Conservation (phyloP, 2,797 vertebrate genomes). For the Siniperca undulata region DNA sequence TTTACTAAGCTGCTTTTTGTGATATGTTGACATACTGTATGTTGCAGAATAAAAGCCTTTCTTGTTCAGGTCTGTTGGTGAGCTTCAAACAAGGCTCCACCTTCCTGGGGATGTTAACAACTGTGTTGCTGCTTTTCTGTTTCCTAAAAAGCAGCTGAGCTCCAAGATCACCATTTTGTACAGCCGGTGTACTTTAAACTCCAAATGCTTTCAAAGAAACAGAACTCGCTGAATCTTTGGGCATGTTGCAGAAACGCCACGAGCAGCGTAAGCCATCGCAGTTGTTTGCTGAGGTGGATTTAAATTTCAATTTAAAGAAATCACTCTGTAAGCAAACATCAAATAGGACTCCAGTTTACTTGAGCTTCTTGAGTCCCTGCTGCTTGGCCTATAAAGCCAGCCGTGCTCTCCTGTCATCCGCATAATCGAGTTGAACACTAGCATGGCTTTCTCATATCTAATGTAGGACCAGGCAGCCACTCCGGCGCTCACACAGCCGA, state of each 20-base stretch:
- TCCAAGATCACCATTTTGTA: background rate
- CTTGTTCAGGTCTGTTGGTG: background rate
- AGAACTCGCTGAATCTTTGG: background rate
- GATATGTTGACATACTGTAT: background rate
- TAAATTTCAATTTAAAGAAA: conserved; percentile 38
- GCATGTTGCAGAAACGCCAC: background rate
- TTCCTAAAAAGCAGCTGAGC: background rate
- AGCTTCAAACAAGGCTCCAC: background rate
- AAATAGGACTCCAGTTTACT: conserved; percentile 26
- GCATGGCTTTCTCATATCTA: conserved; percentile 60
- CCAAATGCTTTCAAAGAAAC: background rate
- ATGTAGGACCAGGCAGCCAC: conserved; percentile 56
- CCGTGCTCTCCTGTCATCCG: conserved; percentile 49
- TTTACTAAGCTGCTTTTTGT: conserved; percentile 16
- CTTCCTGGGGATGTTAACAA: background rate
- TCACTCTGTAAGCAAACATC: conserved; percentile 41
- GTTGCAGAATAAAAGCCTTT: background rate
- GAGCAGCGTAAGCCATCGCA: background rate
- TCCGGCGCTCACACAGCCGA: conserved; percentile 29
- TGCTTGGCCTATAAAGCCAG: conserved; percentile 46
- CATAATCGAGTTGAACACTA: conserved; percentile 66
- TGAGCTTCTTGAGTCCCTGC: conserved; percentile 10
- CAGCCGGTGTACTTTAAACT: background rate
- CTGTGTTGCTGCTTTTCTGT: background rate
- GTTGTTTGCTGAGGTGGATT: conserved; percentile 27